Percentiles rank a stretch among this genome's conserved stretches.
These are phyloP conservation scores for Chaetogeoica ovagalla DNA, from an alignment of 2,888 invertebrate genomes.

Conservation along the genomic window DNA sequence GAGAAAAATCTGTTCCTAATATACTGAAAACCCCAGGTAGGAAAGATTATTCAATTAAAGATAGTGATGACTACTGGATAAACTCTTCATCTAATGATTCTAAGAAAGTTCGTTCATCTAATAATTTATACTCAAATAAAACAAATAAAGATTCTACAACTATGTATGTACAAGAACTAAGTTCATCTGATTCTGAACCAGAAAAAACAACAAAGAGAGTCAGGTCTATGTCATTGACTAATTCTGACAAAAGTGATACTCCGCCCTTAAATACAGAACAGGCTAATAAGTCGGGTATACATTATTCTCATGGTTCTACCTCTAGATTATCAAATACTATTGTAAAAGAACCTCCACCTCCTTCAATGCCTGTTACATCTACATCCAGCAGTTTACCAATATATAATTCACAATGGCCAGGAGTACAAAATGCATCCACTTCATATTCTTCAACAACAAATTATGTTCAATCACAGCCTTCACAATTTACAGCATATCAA, in stretches of 20 bases:
- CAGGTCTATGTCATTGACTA: conserved; percentile 43
- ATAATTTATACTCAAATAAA: conserved; percentile 19
- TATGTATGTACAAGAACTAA: conserved; percentile 44
- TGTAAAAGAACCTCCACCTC: conserved; percentile 47
- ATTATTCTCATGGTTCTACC: conserved; percentile 16
- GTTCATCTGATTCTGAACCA: conserved; percentile 46
- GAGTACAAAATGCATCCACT: conserved; percentile 23
- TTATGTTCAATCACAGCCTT: conserved; percentile 27
- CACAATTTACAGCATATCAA: conserved; percentile 35
- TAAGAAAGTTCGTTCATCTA: conserved; percentile 28
- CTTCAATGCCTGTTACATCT: conserved; percentile 21
- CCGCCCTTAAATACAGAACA: conserved; percentile 30
- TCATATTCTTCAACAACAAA: conserved; percentile 35
- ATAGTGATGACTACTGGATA: conserved; percentile 47
- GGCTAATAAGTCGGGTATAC: conserved; percentile 20
- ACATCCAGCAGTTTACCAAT: background rate
- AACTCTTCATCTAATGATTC: conserved; percentile 21
- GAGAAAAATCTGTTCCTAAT: conserved; percentile 46
- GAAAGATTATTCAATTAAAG: conserved; percentile 37
- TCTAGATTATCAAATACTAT: conserved; percentile 2
- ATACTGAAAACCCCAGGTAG: conserved; percentile 45
- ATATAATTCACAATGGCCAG: conserved; percentile 42
- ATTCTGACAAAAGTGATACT: conserved; percentile 50
- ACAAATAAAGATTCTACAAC: conserved; percentile 21
- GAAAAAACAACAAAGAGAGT: conserved; percentile 17